These are phyloP conservation scores for Diplodus sargus DNA, from an alignment of 2,797 vertebrate species.

Conservation along the genomic window DNA sequence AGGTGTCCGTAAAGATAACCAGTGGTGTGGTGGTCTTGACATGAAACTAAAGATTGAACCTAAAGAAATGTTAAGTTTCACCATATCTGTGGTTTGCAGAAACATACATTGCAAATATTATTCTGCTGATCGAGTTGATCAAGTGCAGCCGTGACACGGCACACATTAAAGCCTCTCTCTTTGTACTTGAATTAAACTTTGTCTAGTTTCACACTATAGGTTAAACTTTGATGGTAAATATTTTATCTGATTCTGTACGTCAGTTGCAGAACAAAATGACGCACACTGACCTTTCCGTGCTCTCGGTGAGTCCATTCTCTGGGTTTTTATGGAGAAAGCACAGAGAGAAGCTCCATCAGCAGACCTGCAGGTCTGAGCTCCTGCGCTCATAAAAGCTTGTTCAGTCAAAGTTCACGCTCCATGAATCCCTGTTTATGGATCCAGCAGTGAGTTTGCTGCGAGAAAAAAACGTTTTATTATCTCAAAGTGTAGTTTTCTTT, in stretches of 20 bases:
- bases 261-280: conserved; percentile 7
- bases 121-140: too few relatives aligned
- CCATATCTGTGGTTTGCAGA: too few relatives aligned
- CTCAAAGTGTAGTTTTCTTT: not conserved
- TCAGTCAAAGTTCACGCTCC: not conserved
- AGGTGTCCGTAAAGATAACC: too few relatives aligned
- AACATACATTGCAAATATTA: too few relatives aligned
- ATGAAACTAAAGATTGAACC: too few relatives aligned
- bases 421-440: conserved; percentile 29
- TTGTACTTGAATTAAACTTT: not conserved
- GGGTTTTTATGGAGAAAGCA: conserved; percentile 10
- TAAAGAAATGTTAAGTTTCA: too few relatives aligned
- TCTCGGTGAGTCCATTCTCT: not conserved
- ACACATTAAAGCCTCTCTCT: too few relatives aligned
- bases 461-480: conserved; percentile 7
- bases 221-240: not conserved
- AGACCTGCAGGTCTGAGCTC: not conserved
- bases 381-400: conserved; percentile 24
- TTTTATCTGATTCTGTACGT: not conserved
- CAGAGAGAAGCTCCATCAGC: not conserved
- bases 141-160: too few relatives aligned
- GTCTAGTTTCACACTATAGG: not conserved
- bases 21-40: too few relatives aligned
- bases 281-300: conserved; percentile 13
- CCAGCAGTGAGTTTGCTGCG: not conserved